These are phyloP conservation scores for Nymphalis io DNA, from an alignment of 1,140 invertebrate genomes.

Conservation along the genomic window DNA sequence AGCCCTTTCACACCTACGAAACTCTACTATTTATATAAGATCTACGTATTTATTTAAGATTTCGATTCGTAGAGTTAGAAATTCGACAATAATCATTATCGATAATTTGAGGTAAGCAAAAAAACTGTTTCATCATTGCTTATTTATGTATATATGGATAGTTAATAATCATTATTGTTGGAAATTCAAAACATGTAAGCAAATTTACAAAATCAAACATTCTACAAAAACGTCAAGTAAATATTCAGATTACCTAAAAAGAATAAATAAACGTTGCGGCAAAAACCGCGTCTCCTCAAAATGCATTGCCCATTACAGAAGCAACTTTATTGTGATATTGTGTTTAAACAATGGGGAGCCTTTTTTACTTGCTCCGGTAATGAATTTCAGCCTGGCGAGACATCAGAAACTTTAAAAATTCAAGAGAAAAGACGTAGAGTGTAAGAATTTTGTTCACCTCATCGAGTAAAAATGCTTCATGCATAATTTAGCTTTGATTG, in stretches of 20 bases:
- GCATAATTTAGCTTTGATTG: slow-evolving; percentile 61
- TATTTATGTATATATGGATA: no score
- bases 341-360: slow-evolving; percentile 73
- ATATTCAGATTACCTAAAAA: slow-evolving; percentile 41
- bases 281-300: slow-evolving; percentile 52
- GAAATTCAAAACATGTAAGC: no score
- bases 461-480: slow-evolving; percentile 76
- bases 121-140: no score
- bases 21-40: no score
- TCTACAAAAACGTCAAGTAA: not conserved
- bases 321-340: slow-evolving; percentile 74
- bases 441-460: slow-evolving; percentile 67
- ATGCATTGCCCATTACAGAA: slow-evolving; percentile 70
- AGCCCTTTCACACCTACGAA: no score
- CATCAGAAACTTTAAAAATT: slow-evolving; percentile 67
- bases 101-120: no score
- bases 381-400: slow-evolving; percentile 72
- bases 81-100: no score
- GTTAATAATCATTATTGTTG: no score
- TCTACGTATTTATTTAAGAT: not conserved
- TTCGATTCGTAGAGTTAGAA: no score
- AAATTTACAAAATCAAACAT: not conserved
- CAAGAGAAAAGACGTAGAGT: slow-evolving; percentile 57
- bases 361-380: slow-evolving; percentile 66
- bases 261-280: slow-evolving; percentile 53